Evolutionary conservation across 2,888 invertebrate species (phyloP).

Genomic region (Ellobium chinense): DNA sequence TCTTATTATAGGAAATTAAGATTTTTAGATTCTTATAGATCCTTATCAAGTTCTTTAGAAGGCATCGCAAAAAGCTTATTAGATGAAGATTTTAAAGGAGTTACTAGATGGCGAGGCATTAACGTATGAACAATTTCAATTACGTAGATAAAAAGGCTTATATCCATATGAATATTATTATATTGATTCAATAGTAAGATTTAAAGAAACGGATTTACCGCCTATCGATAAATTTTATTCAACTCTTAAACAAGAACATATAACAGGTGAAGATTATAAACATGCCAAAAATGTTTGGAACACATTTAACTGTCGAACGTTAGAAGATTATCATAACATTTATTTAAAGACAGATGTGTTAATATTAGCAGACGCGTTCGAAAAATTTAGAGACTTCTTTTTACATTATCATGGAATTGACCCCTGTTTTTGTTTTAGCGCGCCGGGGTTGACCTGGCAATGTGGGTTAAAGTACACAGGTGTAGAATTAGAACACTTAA

Average conservation of each 20-base stretch:
- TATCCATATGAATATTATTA: slow-evolving; percentile 30
- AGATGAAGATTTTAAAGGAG: slow-evolving; percentile 53
- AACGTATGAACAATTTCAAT: too few relatives aligned
- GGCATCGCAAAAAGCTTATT: slow-evolving; percentile 56
- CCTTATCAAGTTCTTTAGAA: slow-evolving; percentile 34
- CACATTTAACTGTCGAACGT: slow-evolving; percentile 6
- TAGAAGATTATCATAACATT: slow-evolving; percentile 18
- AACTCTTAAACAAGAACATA: not conserved
- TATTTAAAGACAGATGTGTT: slow-evolving; percentile 12
- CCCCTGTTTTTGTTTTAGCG: not conserved
- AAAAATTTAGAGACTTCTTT: slow-evolving; percentile 17
- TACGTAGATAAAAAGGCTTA: slow-evolving; percentile 15
- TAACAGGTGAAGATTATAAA: slow-evolving; percentile 11
- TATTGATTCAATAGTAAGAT: slow-evolving; percentile 12
- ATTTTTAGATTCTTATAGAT: slow-evolving; percentile 40
- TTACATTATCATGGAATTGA: not conserved
- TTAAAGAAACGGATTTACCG: slow-evolving; percentile 4
- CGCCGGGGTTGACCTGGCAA: not conserved
- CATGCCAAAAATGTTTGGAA: slow-evolving; percentile 9
- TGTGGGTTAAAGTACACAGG: slow-evolving; percentile 5
- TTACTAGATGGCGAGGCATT: not conserved
- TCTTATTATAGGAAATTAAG: slow-evolving; percentile 44
- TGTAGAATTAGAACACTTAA: slow-evolving; percentile 16
- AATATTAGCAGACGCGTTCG: slow-evolving; percentile 17
- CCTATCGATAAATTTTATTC: slow-evolving; percentile 15